Evolutionary conservation across 2,797 vertebrate genomes (phyloP), one percentile per base, ranked within the genome.

Genomic region (Martes flavigula): DNA sequence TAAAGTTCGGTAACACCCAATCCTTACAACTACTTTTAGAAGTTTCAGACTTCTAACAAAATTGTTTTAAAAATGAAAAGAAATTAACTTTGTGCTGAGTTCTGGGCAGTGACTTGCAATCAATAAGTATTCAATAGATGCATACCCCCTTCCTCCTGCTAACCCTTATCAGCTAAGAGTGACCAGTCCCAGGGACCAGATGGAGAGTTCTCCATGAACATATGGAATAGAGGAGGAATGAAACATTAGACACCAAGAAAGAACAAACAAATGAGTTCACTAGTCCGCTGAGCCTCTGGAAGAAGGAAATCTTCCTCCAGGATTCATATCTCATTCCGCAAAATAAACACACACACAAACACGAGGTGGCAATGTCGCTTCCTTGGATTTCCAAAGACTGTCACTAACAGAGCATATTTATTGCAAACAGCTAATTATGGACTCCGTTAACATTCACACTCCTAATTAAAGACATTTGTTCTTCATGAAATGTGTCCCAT

Each of bases 391-490:
- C n/a, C 66, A 83, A 54, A 58, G 5, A 83, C 78, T 83, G n/a
- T 72, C 23, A n/a, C 14, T 48, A 51, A 58, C 30, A 78, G 70
- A 93, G 18, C 9, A 10, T 23, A 6, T 27, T 56, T 88, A 46
- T 10, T 68, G 35, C 30, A 86, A 90, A 51, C 17, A 87, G 70
- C 75, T 92, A 87, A 88, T 77, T 48, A n/a, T 9, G 23, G 83
- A 77, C 25, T 60, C 58, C 6, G 13, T 64, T 78, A 54, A 88
- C 1, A 5, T 70, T 87, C 43, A 75, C 9, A 40, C 23, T 14
- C 7, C 0, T 91, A 90, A 40, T 75, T 93, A 96, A 94, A 90
- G 35, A 86, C 86, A 87, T 66, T 87, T 72, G 54, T 85, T 94
- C 72, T 68, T 78, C 5, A 27, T 87, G 72, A 90, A 84, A 64